A percentile compares a stretch with the other conserved stretches of the same genome.
Evolutionary conservation across 2,113 vertebrate species (phyloP).

Genomic region (Rhinichthys klamathensis): DNA sequence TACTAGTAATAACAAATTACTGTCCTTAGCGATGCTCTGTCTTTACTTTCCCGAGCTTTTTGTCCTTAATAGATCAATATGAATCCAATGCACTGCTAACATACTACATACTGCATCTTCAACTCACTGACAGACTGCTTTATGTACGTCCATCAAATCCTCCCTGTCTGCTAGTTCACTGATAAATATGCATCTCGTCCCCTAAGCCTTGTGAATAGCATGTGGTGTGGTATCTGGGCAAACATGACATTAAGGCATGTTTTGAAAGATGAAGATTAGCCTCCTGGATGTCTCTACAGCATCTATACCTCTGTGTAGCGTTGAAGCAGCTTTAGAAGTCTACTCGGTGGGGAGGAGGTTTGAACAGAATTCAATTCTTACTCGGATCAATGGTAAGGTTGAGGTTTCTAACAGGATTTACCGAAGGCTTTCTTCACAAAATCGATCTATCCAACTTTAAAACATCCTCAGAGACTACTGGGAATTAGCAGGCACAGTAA

Average conservation of each 20-base stretch:
- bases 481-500: neutral
- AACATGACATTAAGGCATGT: constrained; percentile 10
- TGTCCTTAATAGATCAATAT: neutral
- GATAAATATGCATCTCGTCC: constrained; percentile 19
- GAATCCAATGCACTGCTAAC: neutral
- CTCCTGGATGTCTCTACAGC: neutral
- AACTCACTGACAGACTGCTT: neutral
- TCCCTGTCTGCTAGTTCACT: neutral
- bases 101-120: neutral
- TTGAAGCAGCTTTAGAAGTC: constrained; percentile 26
- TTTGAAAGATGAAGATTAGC: constrained; percentile 26
- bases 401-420: constrained; percentile 31
- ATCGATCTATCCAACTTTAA: constrained; percentile 23
- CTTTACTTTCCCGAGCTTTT: neutral
- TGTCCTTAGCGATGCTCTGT: neutral
- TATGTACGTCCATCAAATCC: constrained; percentile 19
- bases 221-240: constrained; percentile 15
- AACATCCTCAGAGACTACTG: constrained; percentile 6
- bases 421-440: neutral
- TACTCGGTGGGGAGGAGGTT: constrained; percentile 6
- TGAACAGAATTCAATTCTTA: constrained; percentile 29
- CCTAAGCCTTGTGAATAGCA: neutral
- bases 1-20: neutral
- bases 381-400: constrained; percentile 37
- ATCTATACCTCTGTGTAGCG: constrained; percentile 28